Evolutionary conservation across 2,797 vertebrate genomes (phyloP).

Genomic region (Pelodytes ibericus): DNA sequence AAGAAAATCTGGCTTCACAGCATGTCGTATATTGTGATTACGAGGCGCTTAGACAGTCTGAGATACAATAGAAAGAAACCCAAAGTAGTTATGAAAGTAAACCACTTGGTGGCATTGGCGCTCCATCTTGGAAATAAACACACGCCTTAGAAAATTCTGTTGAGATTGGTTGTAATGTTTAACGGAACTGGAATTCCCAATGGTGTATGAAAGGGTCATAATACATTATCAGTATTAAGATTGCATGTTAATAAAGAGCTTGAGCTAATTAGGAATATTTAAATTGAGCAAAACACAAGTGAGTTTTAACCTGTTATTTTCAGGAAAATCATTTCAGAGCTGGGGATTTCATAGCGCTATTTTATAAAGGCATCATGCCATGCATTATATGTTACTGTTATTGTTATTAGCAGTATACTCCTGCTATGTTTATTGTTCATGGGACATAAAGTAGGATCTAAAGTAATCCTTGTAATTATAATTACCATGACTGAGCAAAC

Average conservation of each 20-base stretch:
- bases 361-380: background rate
- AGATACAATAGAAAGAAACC: too few relatives aligned
- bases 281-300: slow-evolving; percentile 40
- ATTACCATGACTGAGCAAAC: too few relatives aligned
- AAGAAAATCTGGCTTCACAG: too few relatives aligned
- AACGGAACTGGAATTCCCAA: slow-evolving; percentile 16
- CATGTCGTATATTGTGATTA: too few relatives aligned
- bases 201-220: slow-evolving; percentile 23
- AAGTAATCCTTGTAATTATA: too few relatives aligned
- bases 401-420: too few relatives aligned
- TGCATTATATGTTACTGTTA: too few relatives aligned
- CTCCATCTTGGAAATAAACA: background rate
- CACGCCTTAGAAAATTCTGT: background rate
- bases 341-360: background rate
- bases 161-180: background rate
- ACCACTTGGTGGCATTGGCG: slow-evolving; percentile 65
- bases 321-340: background rate
- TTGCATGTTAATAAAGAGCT: slow-evolving; percentile 29
- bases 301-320: too few relatives aligned
- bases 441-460: too few relatives aligned
- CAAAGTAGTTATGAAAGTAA: background rate
- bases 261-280: slow-evolving; percentile 44
- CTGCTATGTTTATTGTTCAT: too few relatives aligned
- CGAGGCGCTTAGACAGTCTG: too few relatives aligned
- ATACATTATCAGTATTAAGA: background rate